These are phyloP conservation scores for Drosophila quadrilineata DNA, from an alignment of 1,140 invertebrate species.

Conservation along the genomic window DNA sequence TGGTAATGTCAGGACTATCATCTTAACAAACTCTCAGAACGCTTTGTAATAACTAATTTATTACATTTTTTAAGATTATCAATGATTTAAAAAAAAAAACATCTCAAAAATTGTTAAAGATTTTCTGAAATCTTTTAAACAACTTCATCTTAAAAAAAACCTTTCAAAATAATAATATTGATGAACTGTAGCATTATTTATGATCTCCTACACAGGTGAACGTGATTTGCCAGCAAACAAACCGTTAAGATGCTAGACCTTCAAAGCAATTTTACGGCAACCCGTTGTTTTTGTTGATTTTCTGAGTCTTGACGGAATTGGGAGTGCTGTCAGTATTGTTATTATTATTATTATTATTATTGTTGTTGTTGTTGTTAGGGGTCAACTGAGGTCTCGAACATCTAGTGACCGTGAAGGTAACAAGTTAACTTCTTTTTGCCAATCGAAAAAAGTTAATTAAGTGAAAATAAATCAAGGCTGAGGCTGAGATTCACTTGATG, in stretches of 20 bases:
- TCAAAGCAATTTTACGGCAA: slow-evolving; percentile 3
- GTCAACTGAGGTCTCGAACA: slow-evolving; percentile 9
- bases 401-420: slow-evolving; percentile 9
- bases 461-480: background rate
- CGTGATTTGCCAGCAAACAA: background rate
- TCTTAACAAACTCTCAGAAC: no score
- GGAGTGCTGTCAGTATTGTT: no score
- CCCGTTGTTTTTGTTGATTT: background rate
- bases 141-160: no score
- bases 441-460: background rate
- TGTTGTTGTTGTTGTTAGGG: slow-evolving; percentile 1
- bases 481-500: background rate
- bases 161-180: no score
- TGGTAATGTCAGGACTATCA: no score
- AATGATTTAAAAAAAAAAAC: no score
- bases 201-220: background rate
- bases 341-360: no score
- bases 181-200: background rate
- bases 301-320: background rate
- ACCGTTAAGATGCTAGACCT: slow-evolving; percentile 7
- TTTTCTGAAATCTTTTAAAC: no score
- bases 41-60: no score
- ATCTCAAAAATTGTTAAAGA: no score
- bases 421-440: background rate
- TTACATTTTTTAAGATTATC: no score